Evolutionary conservation across 2,797 vertebrate species (phyloP), one percentile per base, ranked within the genome.

Genomic region (Staurois parvus): DNA sequence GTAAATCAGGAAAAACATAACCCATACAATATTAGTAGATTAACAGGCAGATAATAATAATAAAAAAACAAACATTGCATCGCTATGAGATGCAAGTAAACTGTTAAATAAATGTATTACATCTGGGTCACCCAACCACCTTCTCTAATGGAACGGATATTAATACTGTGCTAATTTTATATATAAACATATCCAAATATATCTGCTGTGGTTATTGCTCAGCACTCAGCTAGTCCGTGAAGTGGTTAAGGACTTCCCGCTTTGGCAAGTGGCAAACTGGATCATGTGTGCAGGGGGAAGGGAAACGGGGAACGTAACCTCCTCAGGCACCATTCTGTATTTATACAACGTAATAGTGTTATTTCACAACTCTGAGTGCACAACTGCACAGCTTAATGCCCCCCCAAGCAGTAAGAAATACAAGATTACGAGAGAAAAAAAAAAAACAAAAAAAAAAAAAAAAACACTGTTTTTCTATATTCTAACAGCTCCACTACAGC

Each of bases 21-120:
- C 48, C 24, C 45, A 72, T 21, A 62, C 64, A 9, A 59, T 32
- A 62, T 73, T 81, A 81, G 68, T 81, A 37, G 45, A 59, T 59
- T 81, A 81, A 62, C 66, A 78, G 26, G 79, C 30, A 83, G 29
- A 81, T 45, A 78, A 70, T 56, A 78, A 70, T 40, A 52, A 52
- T 17, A 48, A 34, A 73, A 83, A 62, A 59, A 74, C 21, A 37
- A 12, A 37, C 13, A 29, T 1, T 72, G 67, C 67, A 59, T n/a
- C 4, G 48, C 13, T 66, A 66, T 66, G 17, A 59, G 34, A 48
- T 45, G 8, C 37, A 32, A 72, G 37, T 34, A 48, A 78, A 79
- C 34, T 68, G 9, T 52, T 59, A 75, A 67, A 75, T 74, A 29
- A 28, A 15, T 17, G 56, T 37, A 69, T 62, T 73, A 28, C 30